These are phyloP conservation scores for Coenonympha glycerion DNA, from an alignment of 2,888 invertebrate species.

Conservation along the genomic window DNA sequence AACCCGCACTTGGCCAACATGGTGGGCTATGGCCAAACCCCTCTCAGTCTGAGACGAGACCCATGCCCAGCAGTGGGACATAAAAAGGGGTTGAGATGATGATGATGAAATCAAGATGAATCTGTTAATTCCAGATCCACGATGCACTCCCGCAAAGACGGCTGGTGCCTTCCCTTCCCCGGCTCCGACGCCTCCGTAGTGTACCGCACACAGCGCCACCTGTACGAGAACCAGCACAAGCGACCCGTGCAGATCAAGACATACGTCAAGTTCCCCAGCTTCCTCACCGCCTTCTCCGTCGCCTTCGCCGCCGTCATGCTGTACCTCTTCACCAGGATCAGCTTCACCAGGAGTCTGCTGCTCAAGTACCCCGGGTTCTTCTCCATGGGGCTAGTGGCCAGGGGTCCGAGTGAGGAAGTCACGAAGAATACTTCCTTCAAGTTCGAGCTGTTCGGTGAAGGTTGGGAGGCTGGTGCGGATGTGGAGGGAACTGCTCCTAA, in stretches of 20 bases:
- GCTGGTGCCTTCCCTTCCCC: slow-evolving; percentile 85
- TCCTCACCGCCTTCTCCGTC: slow-evolving; percentile 63
- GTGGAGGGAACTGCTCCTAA: slow-evolving; percentile 74
- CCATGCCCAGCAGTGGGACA: too few relatives aligned
- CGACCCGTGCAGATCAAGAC: slow-evolving; percentile 87
- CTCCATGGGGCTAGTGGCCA: slow-evolving; percentile 81
- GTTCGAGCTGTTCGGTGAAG: slow-evolving; percentile 83
- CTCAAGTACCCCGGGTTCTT: slow-evolving; percentile 70
- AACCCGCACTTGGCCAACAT: too few relatives aligned
- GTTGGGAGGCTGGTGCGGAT: slow-evolving; percentile 81
- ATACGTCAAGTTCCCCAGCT: slow-evolving; percentile 77
- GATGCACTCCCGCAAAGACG: slow-evolving; percentile 64
- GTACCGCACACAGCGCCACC: slow-evolving; percentile 85
- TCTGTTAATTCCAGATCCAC: slow-evolving; percentile 55
- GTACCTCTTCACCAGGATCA: slow-evolving; percentile 35
- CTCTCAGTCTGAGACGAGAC: too few relatives aligned
- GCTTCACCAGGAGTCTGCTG: slow-evolving; percentile 40
- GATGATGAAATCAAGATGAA: too few relatives aligned
- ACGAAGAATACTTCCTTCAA: slow-evolving; percentile 78
- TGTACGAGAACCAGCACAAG: slow-evolving; percentile 79
- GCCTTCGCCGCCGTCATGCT: slow-evolving; percentile 74
- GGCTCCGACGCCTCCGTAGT: slow-evolving; percentile 90
- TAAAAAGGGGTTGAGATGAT: too few relatives aligned
- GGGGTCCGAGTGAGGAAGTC: slow-evolving; percentile 78
- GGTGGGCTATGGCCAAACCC: too few relatives aligned